Evolutionary conservation across 2,888 invertebrate genomes (phyloP).

Genomic region (Eucriotettix oculatus): DNA sequence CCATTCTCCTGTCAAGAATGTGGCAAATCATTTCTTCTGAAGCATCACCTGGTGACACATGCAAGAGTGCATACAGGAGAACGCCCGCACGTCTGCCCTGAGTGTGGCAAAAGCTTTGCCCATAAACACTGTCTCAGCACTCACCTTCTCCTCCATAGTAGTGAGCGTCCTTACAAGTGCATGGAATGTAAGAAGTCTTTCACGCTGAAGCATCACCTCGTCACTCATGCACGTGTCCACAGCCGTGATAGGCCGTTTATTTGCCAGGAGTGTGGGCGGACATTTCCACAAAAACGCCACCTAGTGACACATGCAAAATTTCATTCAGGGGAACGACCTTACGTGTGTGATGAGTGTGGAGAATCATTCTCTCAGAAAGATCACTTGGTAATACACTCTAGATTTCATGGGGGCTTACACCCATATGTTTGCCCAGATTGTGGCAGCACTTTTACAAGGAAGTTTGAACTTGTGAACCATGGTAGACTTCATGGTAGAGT

Average conservation of each 20-base stretch:
- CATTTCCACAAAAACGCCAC: slow-evolving; percentile 67
- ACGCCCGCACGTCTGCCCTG: slow-evolving; percentile 58
- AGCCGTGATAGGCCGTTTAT: slow-evolving; percentile 67
- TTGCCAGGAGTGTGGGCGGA: slow-evolving; percentile 66
- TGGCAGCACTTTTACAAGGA: slow-evolving; percentile 66
- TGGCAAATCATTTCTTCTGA: slow-evolving; percentile 20
- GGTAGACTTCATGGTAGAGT: slow-evolving; percentile 64
- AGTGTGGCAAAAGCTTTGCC: slow-evolving; percentile 67
- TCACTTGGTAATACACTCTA: slow-evolving; percentile 75
- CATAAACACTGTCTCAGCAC: slow-evolving; percentile 72
- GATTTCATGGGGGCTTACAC: slow-evolving; percentile 90
- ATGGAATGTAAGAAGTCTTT: slow-evolving; percentile 75
- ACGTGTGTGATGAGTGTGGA: slow-evolving; percentile 73
- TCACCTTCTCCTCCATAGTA: slow-evolving; percentile 62
- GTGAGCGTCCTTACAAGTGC: slow-evolving; percentile 67
- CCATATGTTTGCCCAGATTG: slow-evolving; percentile 90
- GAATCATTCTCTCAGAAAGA: slow-evolving; percentile 86
- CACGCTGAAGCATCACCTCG: slow-evolving; percentile 67
- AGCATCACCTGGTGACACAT: slow-evolving; percentile 44
- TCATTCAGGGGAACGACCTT: slow-evolving; percentile 70
- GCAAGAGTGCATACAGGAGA: slow-evolving; percentile 64
- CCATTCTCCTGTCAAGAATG: slow-evolving; percentile 20
- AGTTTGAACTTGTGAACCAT: slow-evolving; percentile 74
- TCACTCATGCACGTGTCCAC: slow-evolving; percentile 63
- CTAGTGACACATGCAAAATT: slow-evolving; percentile 73